Base-by-base conservation (phyloP, 2,888 invertebrate genomes). In the Tolmerus cingulatus region DNA sequence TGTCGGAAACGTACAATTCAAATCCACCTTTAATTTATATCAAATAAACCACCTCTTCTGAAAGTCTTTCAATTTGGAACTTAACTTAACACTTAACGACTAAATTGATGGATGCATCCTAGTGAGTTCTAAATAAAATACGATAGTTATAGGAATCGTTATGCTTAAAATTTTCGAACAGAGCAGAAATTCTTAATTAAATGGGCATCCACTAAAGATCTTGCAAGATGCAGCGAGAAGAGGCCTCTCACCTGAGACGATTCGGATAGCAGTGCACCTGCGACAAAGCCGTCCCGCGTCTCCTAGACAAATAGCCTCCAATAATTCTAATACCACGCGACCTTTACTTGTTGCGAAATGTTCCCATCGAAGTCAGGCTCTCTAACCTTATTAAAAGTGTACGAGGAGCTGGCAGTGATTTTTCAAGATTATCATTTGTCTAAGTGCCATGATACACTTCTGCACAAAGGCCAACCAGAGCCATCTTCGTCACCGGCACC, bases 351-450 rank as follows among this genome's bases (percentile, higher is more conserved):
- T 78, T 37, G 40, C 37, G 43, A 78, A 78, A 40, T 78, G 37
- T 78, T 78, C 78, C 78, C 78, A 78, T 78, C 78, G 23, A 37
- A 76, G 27, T 76, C 4, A 27, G 66, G 27, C 78, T 78, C 23
- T 23, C 78, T 40, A 78, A 78, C 78, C 78, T 78, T 78, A 78
- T 78, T 78, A 78, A 78, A 78, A 78, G 23, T 78, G 46, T 78
- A 78, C 37, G 37, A 40, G 23, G 43, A 78, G 43, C 55, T 30
- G 40, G 55, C 27, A 51, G 51, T 51, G 51, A 81, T 81, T 81
- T 81, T 81, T 81, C 81, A 81, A 51, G 81, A 81, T 81, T 51
- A 81, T 81, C 81, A 81, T 81, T 81, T 81, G 55, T 81, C 81
- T 81, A 81, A 81, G 51, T 81, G 51, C 55, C 55, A 55, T 81